Conservation (phyloP, 2,113 vertebrate species). For the Rhizomys pruinosus region DNA sequence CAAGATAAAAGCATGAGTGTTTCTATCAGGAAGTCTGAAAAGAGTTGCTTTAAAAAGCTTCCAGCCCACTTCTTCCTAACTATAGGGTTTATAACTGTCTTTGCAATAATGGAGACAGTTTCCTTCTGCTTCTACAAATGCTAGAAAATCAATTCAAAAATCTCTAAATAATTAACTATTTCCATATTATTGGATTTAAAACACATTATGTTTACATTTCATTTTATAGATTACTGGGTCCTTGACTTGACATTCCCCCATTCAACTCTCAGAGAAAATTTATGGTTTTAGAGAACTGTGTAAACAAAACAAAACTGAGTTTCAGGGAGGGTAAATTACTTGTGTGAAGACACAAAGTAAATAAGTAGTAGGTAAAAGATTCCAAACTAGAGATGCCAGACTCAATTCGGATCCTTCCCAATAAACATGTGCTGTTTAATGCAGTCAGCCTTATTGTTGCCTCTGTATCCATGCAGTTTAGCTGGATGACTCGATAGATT, state of each 20-base stretch:
- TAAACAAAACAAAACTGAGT: not conserved
- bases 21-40: conserved; percentile 34
- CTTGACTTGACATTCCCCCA: not conserved
- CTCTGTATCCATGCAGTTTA: not conserved
- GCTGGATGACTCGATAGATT: not conserved
- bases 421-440: not conserved
- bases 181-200: not conserved
- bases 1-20: conserved; percentile 46
- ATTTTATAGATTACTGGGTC: not conserved
- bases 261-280: not conserved
- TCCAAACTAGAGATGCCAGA: not conserved
- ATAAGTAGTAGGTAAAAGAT: not conserved
- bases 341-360: not conserved
- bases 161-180: conserved; percentile 30
- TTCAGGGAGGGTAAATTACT: not conserved
- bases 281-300: not conserved
- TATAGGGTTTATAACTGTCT: conserved; percentile 46
- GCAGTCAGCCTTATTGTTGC: not conserved
- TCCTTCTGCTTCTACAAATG: conserved; percentile 40
- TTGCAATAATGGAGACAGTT: not conserved
- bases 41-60: conserved; percentile 39
- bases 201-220: conserved; percentile 11
- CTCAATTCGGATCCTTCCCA: not conserved
- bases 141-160: not conserved
- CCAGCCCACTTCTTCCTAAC: not conserved